Percentiles rank a stretch among this genome's conserved stretches.
phyloP scores from a whole-genome alignment of 2,797 vertebrate genomes.

The Potorous gilbertii region DNA sequence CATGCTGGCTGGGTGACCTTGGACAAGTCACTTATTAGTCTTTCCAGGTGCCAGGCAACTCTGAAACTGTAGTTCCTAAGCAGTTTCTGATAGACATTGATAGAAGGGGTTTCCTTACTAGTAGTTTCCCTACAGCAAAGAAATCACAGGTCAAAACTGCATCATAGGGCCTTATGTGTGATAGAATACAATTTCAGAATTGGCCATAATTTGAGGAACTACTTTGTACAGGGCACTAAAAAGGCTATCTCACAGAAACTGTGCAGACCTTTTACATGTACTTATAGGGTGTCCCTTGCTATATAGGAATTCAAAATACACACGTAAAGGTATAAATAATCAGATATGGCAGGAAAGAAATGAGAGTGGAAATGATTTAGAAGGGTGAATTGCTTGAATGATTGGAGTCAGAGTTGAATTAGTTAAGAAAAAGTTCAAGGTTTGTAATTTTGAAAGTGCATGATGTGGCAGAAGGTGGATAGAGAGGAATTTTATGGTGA shows the following conservation, averaged over 20 bases:
- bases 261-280: neutral
- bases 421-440: neutral
- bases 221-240: neutral
- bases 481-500: neutral
- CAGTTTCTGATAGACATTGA: neutral
- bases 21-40: neutral
- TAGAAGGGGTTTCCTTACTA: neutral
- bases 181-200: neutral
- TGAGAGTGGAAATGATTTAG: neutral
- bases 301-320: neutral
- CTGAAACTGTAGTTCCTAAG: neutral
- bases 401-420: neutral
- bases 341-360: neutral
- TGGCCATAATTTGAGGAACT: neutral
- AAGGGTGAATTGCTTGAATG: neutral
- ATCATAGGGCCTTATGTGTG: neutral
- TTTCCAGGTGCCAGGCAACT: neutral
- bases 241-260: neutral
- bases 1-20: neutral
- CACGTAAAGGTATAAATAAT: neutral
- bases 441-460: constrained; percentile 33
- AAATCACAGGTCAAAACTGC: neutral
- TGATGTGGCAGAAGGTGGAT: constrained; percentile 7
- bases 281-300: neutral
- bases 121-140: neutral